Evolutionary conservation across 2,888 invertebrate species (phyloP), one percentile per base, ranked within the genome.

Genomic region (Dryocosmus kuriphilus): DNA sequence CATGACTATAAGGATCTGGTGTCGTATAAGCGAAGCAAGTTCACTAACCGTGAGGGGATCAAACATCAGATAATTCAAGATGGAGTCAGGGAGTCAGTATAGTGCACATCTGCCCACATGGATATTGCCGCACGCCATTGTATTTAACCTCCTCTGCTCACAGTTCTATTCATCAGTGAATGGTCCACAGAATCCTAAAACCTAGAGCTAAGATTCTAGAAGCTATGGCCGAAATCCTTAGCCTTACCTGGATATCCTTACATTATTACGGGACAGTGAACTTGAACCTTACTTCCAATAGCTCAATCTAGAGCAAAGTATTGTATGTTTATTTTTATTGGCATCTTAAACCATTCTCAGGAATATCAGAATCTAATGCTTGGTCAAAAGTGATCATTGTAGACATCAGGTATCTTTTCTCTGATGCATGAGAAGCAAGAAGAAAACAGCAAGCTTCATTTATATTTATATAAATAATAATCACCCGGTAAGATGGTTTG

Each of bases 71-170:
- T 89, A 85, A 89, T 89, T 90, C 90, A 90, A 90, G 87, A 91
- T 90, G 89, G 89, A 90, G 91, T 91, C 90, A 90, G 81, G 75
- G 88, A 91, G 91, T 90, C 90, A 90, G 88, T 78, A 82, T 77
- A 65, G 76, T 80, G 71, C 81, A 85, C 87, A 88, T 88, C 88
- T 89, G 89, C 85, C 84, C 63, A 63, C 77, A 32, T 76, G 76
- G 60, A 78, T 71, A 35, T 41, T 32, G 75, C 55, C 75, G 51
- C 41, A 24, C 51, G 78, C 75, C 78, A 81, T 81, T 83, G 73
- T 81, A 81, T 75, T 71, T 5, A 85, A 84, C 82, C 84, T 80
- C 76, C 80, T 84, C 82, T 83, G 67, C 57, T 24, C 51, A 27
- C 9, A 71, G 30, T 41, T 61, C 67, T 46, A 79, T 81, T 77